Conservation (phyloP, 64 coral and sea anemone species). For the Montipora foliosa region DNA sequence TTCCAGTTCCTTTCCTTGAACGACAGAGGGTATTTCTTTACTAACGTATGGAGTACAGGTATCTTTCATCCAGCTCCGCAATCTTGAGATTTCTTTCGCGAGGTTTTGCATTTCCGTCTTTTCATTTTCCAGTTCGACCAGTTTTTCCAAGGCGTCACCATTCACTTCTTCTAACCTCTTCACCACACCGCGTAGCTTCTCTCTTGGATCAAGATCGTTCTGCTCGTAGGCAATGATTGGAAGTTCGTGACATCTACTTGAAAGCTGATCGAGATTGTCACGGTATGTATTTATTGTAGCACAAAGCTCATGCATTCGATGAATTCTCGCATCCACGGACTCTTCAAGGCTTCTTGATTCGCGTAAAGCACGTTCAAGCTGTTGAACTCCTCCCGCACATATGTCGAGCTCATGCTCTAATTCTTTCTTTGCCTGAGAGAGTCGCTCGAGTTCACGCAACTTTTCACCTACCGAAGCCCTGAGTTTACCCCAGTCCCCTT, state of each 20-base stretch:
- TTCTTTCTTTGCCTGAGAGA: constrained; percentile 59
- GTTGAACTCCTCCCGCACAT: constrained; percentile 21
- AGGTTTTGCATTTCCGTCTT: constrained; percentile 26
- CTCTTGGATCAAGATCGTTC: constrained; percentile 58
- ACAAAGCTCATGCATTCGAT: constrained; percentile 54
- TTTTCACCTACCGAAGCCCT: constrained; percentile 51
- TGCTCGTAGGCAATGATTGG: constrained; percentile 55
- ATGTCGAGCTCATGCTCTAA: constrained; percentile 71
- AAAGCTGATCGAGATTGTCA: constrained; percentile 67
- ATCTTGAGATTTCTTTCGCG: constrained; percentile 51
- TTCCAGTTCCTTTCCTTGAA: constrained; percentile 31
- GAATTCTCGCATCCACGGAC: constrained; percentile 42
- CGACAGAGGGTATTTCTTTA: not conserved
- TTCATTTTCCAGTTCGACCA: constrained; percentile 44
- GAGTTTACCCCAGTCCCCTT: constrained; percentile 69
- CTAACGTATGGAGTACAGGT: not conserved
- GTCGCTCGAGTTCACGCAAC: constrained; percentile 54
- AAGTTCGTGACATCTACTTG: constrained; percentile 38
- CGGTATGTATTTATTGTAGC: constrained; percentile 59
- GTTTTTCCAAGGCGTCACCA: constrained; percentile 15
- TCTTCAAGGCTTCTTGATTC: not conserved
- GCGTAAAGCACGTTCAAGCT: constrained; percentile 29
- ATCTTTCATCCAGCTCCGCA: constrained; percentile 35
- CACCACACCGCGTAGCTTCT: constrained; percentile 48
- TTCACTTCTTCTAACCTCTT: constrained; percentile 55